Evolutionary conservation across 2,113 vertebrate genomes (phyloP), one percentile per base, ranked within the genome.

Genomic region (Pseudopipra pipra): DNA sequence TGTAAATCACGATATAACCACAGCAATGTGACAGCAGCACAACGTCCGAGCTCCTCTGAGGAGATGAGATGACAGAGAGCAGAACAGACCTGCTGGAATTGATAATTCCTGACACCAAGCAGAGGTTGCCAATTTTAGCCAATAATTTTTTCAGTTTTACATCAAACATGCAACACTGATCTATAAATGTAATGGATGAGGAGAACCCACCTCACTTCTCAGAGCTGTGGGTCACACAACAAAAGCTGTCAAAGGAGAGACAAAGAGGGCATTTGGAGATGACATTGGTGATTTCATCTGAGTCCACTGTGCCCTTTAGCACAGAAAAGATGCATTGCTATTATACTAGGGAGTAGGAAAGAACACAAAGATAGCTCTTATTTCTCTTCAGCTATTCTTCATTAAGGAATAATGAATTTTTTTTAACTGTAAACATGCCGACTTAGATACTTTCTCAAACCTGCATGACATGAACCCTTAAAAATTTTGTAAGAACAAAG

Each of bases 21-120:
- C 2, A 63, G 79, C 72, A 78, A 70, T 49, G 92, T 79, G 92
- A 95, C 94, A 95, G 83, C 82, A 92, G 46, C 63, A 77, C 49
- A 92, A 46, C 8, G 62, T 80, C 92, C 82, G 3, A 51, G 58
- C 37, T 93, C 59, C 85, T 93, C 6, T 17, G 59, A 90, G 67
- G 17, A 88, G 79, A 74, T 37, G 68, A 37, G 43, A 49, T 73
- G 79, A 80, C 78, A 90, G 55, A 30, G 41, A 73, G 4, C 3
- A 54, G 58, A 85, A 24, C 13, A 90, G 59, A 62, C n/a, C 63
- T 66, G 58, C 62, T 46, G 37, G 37, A n/a, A 6, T 0, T 62
- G 71, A 33, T 54, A 73, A 73, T 19, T 77, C 51, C 51, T 90
- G 79, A 88, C 75, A 71, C 46, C 0, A 0, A 77, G 27, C 23